These are phyloP conservation scores for Neodon shergylaensis DNA, from an alignment of 2,113 vertebrate genomes.

Conservation along the genomic window DNA sequence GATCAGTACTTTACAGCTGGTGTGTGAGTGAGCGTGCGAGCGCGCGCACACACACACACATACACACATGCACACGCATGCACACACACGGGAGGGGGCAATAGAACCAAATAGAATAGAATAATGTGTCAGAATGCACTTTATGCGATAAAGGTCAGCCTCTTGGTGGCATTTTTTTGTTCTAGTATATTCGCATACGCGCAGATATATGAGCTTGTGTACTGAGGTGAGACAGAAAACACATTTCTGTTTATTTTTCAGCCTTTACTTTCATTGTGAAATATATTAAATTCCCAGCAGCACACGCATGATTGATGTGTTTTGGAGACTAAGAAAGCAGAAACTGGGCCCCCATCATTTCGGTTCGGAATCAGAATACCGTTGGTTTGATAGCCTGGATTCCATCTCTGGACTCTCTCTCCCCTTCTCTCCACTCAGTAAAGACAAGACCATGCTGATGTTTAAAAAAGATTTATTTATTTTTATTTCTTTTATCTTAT, in stretches of 20 bases:
- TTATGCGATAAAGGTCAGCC: not conserved
- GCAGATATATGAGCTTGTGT: not conserved
- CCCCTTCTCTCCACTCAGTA: not conserved
- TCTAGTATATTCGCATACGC: not conserved
- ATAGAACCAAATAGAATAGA: not conserved
- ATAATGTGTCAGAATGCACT: not conserved
- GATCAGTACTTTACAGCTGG: not conserved
- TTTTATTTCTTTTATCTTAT: not conserved
- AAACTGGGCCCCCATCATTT: not conserved
- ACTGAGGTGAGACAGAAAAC: not conserved
- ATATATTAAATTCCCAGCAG: not conserved
- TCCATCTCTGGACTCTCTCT: not conserved
- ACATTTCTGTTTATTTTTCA: conserved; percentile 18
- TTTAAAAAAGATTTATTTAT: not conserved
- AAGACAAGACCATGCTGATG: not conserved
- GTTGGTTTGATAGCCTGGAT: fast-evolving
- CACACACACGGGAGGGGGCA: not conserved
- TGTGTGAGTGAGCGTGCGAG: not conserved
- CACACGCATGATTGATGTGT: not conserved
- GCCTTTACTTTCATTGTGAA: conserved; percentile 46
- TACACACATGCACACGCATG: fast-evolving
- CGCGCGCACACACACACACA: not conserved
- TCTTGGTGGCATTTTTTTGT: not conserved
- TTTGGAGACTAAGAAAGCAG: conserved; percentile 26
- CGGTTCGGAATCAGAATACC: not conserved